phyloP scores from a whole-genome alignment of 1,140 invertebrate genomes.

The Ectropis grisescens region DNA sequence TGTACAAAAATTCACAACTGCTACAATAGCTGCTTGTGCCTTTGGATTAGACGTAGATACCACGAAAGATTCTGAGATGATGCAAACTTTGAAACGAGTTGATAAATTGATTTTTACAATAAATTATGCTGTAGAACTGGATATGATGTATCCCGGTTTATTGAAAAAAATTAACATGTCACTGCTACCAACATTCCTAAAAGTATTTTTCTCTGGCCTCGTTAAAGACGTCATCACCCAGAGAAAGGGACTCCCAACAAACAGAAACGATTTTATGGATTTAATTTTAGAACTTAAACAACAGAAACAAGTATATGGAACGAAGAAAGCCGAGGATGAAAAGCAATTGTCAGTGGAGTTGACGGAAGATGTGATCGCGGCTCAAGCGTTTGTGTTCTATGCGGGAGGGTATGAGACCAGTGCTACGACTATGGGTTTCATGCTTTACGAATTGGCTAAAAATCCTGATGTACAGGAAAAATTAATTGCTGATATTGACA shows the following conservation, averaged over 20 bases:
- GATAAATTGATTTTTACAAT: conserved; percentile 9
- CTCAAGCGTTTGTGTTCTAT: conserved; percentile 41
- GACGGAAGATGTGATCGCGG: conserved; percentile 17
- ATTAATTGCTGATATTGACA: conserved; percentile 28
- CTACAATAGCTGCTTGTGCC: conserved; percentile 67
- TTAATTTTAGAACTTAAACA: neutral
- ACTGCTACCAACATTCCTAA: conserved; percentile 5
- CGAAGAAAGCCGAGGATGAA: neutral
- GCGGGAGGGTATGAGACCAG: conserved; percentile 35
- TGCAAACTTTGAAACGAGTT: conserved; percentile 8
- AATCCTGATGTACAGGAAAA: conserved; percentile 41
- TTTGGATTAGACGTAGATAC: conserved; percentile 69
- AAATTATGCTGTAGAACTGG: conserved; percentile 8
- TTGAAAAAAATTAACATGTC: conserved; percentile 9
- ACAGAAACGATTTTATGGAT: conserved; percentile 15
- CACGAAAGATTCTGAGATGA: conserved; percentile 3
- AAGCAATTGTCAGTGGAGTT: conserved; percentile 6
- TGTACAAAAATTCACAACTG: conserved; percentile 40
- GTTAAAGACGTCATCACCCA: conserved; percentile 7
- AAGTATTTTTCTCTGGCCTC: conserved; percentile 9
- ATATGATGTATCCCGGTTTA: conserved; percentile 15
- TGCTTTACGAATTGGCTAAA: conserved; percentile 32
- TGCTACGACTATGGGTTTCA: conserved; percentile 17
- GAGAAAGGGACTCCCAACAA: conserved; percentile 12
- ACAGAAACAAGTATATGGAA: conserved; percentile 22